A percentile compares a stretch with the other conserved stretches of the same genome.
These are phyloP conservation scores for Smutsia gigantea DNA, from an alignment of 2,797 vertebrate species.

Conservation along the genomic window DNA sequence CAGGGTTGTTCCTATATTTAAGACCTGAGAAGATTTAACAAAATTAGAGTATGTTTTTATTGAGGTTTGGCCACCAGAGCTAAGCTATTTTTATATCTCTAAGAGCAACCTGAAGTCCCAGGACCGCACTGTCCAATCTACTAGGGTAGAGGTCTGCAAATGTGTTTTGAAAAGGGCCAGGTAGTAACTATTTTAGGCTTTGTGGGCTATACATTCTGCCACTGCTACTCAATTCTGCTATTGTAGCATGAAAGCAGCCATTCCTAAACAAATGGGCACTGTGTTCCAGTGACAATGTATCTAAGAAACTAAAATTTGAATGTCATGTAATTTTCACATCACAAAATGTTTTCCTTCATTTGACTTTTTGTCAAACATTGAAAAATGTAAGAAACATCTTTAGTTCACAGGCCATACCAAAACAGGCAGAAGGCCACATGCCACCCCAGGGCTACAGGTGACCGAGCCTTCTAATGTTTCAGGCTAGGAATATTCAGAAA, in stretches of 20 bases:
- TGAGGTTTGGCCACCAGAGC: neutral
- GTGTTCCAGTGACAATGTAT: neutral
- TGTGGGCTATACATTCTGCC: neutral
- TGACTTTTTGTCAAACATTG: neutral
- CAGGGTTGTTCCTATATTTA: neutral
- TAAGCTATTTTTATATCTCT: conserved; percentile 40
- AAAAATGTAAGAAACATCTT: neutral
- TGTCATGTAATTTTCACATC: neutral
- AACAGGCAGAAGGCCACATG: neutral
- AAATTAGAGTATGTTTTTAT: neutral
- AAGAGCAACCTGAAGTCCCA: neutral
- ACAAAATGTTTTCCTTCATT: conserved; percentile 18
- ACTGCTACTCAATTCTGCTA: neutral
- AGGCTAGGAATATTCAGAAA: neutral
- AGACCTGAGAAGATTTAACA: neutral
- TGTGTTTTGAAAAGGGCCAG: neutral
- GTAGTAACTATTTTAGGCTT: neutral
- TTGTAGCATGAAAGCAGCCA: neutral
- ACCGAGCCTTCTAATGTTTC: neutral
- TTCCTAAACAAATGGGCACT: neutral
- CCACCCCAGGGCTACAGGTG: neutral
- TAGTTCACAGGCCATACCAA: neutral
- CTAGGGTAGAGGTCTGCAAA: neutral
- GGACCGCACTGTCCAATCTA: neutral
- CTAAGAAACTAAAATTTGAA: neutral